Evolutionary conservation across 2,888 invertebrate genomes (phyloP), one percentile per base, ranked within the genome.

Genomic region (Osmoderma eremita): DNA sequence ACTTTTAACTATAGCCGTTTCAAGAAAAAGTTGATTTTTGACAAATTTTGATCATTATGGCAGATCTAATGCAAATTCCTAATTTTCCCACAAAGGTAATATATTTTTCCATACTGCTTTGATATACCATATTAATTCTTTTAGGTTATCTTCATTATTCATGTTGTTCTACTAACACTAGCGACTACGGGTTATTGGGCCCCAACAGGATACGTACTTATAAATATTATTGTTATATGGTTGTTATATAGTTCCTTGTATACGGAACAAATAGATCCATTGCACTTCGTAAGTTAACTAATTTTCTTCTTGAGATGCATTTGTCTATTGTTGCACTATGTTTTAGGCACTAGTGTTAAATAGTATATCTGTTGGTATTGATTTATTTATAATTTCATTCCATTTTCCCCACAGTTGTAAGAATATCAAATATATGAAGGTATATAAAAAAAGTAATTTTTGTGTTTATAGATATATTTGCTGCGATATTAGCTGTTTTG

Each of bases 141-240:
- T 24, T 42, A 70, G 70, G 63, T 70, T 65, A 68, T 70, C 48
- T 61, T 70, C 22, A 24, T 69, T n/a, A 65, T 63, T 10, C 70
- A 70, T 41, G 41, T 68, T 39, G 17, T 69, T 41, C 63, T 70
- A 45, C 39, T 70, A n/a, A 69, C 68, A 24, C 22, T 70, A 36
- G 56, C 68, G 4, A 68, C 68, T 1, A 53, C 65, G 36, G 70
- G 68, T 18, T 42, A 63, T 41, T 70, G 70, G 70, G 66, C 64
- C 8, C 67, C 68, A 20, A 49, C 67, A 30, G 64, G 64, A 45
- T 70, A 70, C 50, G 22, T 68, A 22, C 63, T 70, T 50, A 67
- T 69, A 36, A 70, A 70, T 54, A 20, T 51, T 45, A 54, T 68
- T 18, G 38, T 70, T 5, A 64, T 70, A 36, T 49, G 58, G 13